Percentiles rank a stretch among this genome's conserved stretches.
Conservation (phyloP, 2,888 invertebrate species). For the Cheilosia variabilis region DNA sequence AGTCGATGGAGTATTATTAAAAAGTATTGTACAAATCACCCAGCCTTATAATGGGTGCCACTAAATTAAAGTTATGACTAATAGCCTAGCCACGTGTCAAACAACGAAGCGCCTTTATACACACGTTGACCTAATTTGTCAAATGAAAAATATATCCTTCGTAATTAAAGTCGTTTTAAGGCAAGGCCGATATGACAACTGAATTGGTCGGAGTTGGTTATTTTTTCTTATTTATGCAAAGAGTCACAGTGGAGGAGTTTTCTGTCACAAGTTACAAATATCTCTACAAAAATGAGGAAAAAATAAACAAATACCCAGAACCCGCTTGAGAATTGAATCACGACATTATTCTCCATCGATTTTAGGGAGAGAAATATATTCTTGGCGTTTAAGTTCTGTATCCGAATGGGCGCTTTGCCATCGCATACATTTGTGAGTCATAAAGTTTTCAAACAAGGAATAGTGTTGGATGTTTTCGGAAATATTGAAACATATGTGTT, state of each 20-base stretch:
- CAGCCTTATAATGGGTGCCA: not conserved
- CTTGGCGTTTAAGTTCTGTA: not conserved
- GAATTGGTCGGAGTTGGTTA: not conserved
- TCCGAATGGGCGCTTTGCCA: not conserved
- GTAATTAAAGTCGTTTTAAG: not conserved
- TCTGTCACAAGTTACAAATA: not conserved
- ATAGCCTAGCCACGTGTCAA: not conserved
- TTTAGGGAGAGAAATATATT: not conserved
- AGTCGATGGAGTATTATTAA: not conserved
- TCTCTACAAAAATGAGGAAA: not conserved
- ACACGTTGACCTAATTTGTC: constrained; percentile 8
- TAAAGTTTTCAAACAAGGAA: not conserved
- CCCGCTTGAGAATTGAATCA: not conserved
- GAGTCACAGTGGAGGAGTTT: not conserved
- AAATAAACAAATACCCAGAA: not conserved
- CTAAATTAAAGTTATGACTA: constrained; percentile 22
- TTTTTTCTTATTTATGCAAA: not conserved
- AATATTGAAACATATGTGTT: no score
- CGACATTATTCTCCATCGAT: not conserved
- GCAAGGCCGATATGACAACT: not conserved
- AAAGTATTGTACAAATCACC: not conserved
- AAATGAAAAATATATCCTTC: not conserved
- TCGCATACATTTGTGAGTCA: not conserved
- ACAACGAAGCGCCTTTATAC: not conserved
- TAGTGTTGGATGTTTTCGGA: no score